Evolutionary conservation across 2,113 vertebrate genomes (phyloP).

Genomic region (Ivindomyrus marchei): DNA sequence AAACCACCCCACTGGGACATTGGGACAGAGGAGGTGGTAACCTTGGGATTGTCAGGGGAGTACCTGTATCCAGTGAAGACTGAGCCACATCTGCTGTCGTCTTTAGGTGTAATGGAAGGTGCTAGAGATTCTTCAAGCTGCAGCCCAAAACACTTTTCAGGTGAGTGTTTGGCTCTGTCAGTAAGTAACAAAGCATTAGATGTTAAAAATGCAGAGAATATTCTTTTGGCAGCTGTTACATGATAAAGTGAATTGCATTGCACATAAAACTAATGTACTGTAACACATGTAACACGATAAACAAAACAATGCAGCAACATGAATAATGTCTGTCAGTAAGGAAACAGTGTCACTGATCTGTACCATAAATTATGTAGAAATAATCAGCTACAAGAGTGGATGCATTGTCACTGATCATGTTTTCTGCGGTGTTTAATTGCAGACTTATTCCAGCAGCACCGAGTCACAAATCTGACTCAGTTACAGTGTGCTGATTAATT

Average conservation of each 20-base stretch:
- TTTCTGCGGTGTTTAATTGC: neutral
- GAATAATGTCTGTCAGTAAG: neutral
- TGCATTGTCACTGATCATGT: neutral
- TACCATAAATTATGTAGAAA: neutral
- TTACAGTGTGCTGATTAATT: neutral
- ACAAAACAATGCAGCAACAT: neutral
- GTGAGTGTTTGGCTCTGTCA: slow-evolving; percentile 6
- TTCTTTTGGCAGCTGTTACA: neutral
- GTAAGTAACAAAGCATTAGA: neutral
- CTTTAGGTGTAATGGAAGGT: slow-evolving; percentile 21
- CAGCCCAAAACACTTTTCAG: slow-evolving; percentile 27
- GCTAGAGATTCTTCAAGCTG: slow-evolving; percentile 23
- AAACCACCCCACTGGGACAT: slow-evolving; percentile 28
- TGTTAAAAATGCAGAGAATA: neutral
- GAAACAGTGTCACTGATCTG: neutral
- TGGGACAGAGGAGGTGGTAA: slow-evolving; percentile 38
- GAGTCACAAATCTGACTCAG: neutral
- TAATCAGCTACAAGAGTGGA: neutral
- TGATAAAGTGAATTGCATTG: neutral
- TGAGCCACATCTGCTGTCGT: slow-evolving; percentile 27
- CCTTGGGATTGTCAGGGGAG: slow-evolving; percentile 40
- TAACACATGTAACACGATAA: neutral
- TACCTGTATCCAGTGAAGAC: slow-evolving; percentile 42
- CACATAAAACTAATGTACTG: neutral
- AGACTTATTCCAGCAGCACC: neutral